Evolutionary conservation across 1,140 invertebrate species (phyloP).

Genomic region (Stegodyphus dumicola): DNA sequence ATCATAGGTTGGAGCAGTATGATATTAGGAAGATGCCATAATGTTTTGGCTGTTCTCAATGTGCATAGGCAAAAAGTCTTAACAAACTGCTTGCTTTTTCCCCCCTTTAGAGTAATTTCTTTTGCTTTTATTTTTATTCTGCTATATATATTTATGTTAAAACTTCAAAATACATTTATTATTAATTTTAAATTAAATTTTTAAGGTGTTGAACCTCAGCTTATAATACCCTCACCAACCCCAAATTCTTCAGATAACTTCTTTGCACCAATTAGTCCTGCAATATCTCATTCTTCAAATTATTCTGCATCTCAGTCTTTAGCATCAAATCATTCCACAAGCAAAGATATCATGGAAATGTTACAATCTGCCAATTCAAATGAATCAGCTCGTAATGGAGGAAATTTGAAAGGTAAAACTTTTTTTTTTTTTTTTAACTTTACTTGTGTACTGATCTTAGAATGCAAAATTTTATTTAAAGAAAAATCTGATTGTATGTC

Average conservation of each 20-base stretch:
- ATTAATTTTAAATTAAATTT: neutral
- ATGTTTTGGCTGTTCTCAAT: no score
- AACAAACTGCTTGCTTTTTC: no score
- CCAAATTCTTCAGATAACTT: conserved; percentile 41
- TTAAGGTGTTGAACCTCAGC: conserved; percentile 51
- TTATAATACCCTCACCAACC: conserved; percentile 43
- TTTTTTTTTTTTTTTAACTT: neutral
- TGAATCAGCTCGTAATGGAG: conserved; percentile 2
- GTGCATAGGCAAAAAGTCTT: no score
- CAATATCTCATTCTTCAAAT: conserved; percentile 28
- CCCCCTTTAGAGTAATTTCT: no score
- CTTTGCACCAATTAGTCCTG: conserved; percentile 57
- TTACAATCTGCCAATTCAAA: conserved; percentile 30
- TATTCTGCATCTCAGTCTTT: conserved; percentile 14
- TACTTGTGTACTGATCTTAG: neutral
- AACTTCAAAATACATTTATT: no score
- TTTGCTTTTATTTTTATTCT: no score
- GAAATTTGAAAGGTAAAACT: conserved; percentile 22
- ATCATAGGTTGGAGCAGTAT: no score
- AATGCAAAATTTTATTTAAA: neutral
- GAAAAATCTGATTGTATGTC: no score
- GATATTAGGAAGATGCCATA: no score
- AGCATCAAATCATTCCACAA: neutral
- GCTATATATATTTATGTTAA: no score
- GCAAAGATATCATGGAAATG: conserved; percentile 52